Evolutionary conservation across 1,140 invertebrate genomes (phyloP), one percentile per base, ranked within the genome.

Genomic region (Chironomus striatipennis): DNA sequence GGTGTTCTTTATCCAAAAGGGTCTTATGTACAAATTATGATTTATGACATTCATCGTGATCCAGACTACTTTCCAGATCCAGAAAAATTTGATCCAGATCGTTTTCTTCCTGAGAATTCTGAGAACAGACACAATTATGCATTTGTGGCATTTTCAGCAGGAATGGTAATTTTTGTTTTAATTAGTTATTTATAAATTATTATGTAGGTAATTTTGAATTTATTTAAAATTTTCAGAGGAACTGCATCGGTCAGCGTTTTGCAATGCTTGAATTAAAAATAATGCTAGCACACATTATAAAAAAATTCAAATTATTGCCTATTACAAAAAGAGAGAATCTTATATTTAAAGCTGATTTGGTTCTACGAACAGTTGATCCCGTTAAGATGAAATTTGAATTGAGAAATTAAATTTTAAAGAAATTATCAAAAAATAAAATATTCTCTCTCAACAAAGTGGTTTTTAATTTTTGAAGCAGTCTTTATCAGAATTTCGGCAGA

Each of bases 51-150:
- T 18, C 90, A 93, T 78, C 83, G 88, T 67, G 84, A 89, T 78
- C 79, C 83, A 15, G 80, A 85, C 6, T 82, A 83, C 74, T 93
- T 86, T 78, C 83, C 85, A 4, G 83, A 92, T 73, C 90, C 91
- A 0, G 86, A 90, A 73, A 81, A 83, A 74, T 93, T 91, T 78
- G 82, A 90, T 81, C 91, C 91, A 0, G 88, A 91, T 65, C 80
- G 90, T 75, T 92, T 91, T 81, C 78, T 86, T 7, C 80, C 84
- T 12, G 82, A 83, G 76, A 82, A 82, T 74, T 77, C 77, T 1
- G 73, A 76, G 20, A 75, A 81, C 73, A 77, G 83, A 76, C 77
- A 84, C 75, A 80, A 83, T 0, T 85, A 77, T 77, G 80, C 82
- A 6, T 88, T 85, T 77, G 78, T 88, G 18, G 86, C 87, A 3